Conservation (phyloP, 2,888 invertebrate species). For the Hipparchia semele region DNA sequence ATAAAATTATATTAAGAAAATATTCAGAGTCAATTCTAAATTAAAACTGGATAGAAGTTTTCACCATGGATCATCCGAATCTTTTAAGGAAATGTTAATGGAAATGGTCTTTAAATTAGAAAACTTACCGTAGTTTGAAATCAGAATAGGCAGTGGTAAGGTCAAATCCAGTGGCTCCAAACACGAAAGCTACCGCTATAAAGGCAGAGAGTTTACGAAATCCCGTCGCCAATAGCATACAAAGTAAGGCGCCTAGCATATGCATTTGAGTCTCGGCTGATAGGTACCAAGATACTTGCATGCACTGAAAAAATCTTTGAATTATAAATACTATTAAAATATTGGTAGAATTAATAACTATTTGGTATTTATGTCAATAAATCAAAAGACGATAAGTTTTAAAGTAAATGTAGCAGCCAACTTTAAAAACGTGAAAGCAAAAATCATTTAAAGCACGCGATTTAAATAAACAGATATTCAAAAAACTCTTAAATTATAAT, state of each 20-base stretch:
- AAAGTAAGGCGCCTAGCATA: slow-evolving; percentile 85
- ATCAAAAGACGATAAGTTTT: too few species aligned
- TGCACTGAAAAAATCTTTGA: slow-evolving; percentile 81
- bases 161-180: slow-evolving; percentile 76
- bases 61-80: too few species aligned
- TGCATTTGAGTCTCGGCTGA: slow-evolving; percentile 91
- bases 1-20: not conserved
- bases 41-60: not conserved
- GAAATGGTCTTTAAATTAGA: not conserved
- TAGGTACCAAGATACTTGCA: slow-evolving; percentile 92
- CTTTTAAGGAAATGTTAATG: too few species aligned
- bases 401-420: too few species aligned
- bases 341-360: too few species aligned
- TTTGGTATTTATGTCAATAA: too few species aligned
- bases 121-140: slow-evolving; percentile 46
- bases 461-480: too few species aligned
- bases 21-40: too few species aligned
- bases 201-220: slow-evolving; percentile 63
- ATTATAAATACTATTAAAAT: too few species aligned
- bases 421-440: too few species aligned
- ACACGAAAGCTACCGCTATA: slow-evolving; percentile 60
- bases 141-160: slow-evolving; percentile 67
- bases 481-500: too few species aligned
- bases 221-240: slow-evolving; percentile 79
- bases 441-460: too few species aligned